These are phyloP conservation scores for Orestias chungarensis DNA, from an alignment of 2,797 vertebrate species.

Conservation along the genomic window DNA sequence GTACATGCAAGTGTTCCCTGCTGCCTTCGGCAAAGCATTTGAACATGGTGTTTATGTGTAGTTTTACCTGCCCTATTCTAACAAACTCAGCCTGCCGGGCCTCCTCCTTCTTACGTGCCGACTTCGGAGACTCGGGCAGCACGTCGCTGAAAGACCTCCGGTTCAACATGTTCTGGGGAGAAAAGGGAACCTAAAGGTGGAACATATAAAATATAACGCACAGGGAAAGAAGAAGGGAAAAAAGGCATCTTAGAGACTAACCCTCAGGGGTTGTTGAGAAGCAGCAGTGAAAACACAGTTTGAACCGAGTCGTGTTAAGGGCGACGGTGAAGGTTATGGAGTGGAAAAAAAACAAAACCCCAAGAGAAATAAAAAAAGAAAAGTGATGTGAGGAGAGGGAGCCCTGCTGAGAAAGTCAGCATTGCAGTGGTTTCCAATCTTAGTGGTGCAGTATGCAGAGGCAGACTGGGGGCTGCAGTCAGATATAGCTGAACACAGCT, in stretches of 20 bases:
- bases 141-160: constrained; percentile 97
- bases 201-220: constrained; percentile 40
- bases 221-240: constrained; percentile 42
- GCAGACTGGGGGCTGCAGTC: constrained; percentile 62
- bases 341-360: constrained; percentile 8
- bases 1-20: background rate
- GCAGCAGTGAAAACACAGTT: constrained; percentile 42
- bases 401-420: constrained; percentile 69
- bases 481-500: constrained; percentile 50
- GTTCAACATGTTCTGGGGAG: constrained; percentile 96
- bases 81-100: constrained; percentile 97
- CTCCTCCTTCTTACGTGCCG: constrained; percentile 95
- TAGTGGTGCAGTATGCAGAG: constrained; percentile 68
- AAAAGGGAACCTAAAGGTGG: constrained; percentile 83
- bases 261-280: constrained; percentile 53
- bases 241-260: constrained; percentile 65
- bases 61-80: constrained; percentile 91
- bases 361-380: constrained; percentile 33
- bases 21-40: constrained; percentile 2
- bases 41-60: constrained; percentile 1
- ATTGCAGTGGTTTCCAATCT: constrained; percentile 66
- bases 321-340: constrained; percentile 20
- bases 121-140: constrained; percentile 95
- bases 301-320: constrained; percentile 33
- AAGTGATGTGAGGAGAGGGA: constrained; percentile 45